Base-by-base conservation (phyloP, 2,888 invertebrate species). In the Coenonympha arcania region DNA sequence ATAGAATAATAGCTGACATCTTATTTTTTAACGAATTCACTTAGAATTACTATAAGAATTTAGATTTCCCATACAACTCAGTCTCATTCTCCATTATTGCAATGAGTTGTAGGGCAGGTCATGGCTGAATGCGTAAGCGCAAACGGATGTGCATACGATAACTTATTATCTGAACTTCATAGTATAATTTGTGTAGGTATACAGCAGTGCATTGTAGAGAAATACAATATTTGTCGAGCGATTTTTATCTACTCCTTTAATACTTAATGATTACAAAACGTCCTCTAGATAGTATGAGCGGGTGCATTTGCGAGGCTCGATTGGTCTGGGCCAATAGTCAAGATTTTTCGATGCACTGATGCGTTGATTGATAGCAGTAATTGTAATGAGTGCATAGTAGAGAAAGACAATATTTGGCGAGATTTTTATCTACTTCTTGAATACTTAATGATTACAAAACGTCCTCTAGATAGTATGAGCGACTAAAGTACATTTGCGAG, bases 51-150 rank as follows among this genome's bases (percentile, higher is more conserved):
- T 70, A 68, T 65, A 63, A 65, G 49, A 76, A 44, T 47, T 28
- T 69, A 72, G n/a, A n/a, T n/a, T n/a, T n/a, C n/a, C 69, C 71
- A 74, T 63, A 68, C 71, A 73, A 62, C 66, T 65, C 71, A 68
- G 73, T 72, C 66, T 65, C 71, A 68, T 73, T 72, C 66, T 65
- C 70, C 70, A 75, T n/a, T n/a, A 75, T 76, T 71, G 66, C 66
- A 72, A 66, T 66, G 74, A 73, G 69, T 73, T 74, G 76, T 82
- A 80, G 79, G 84, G 82, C 79, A 84, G 84, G 84, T 85, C 83
- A 83, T 77, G 84, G 82, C 76, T 80, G 76, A 66, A 76, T 75
- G 79, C 74, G 77, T 76, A 76, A 78, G 73, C 73, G 73, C 61
- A 73, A 79, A 77, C 82, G 84, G 83, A 85, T 81, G 79, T 76